These are phyloP conservation scores for Montipora sp. DNA, from an alignment of 64 coral and sea anemone genomes.

Conservation along the genomic window DNA sequence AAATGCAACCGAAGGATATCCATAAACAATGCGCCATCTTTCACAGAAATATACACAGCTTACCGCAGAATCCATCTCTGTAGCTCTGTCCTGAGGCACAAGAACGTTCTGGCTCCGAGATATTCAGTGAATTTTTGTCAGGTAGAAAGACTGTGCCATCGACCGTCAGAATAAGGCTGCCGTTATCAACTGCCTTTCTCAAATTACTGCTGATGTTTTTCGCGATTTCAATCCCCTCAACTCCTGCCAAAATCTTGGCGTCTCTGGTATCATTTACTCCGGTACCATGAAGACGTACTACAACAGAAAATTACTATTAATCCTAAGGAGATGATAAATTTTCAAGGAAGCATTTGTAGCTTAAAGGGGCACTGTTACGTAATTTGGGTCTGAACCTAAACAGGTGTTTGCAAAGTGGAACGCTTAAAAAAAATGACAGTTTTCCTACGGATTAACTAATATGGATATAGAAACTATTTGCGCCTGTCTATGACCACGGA, in stretches of 20 bases:
- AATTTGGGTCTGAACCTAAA: no score
- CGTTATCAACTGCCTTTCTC: conserved; percentile 28
- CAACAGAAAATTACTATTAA: background rate
- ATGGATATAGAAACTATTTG: no score
- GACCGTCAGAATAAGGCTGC: conserved; percentile 39
- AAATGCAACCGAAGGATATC: background rate
- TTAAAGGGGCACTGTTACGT: no score
- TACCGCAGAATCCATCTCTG: conserved; percentile 38
- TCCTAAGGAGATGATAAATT: background rate
- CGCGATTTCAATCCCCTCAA: background rate
- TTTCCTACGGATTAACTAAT: no score
- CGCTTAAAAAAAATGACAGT: no score
- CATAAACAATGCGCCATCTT: no score
- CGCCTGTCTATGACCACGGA: no score
- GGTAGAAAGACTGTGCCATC: conserved; percentile 4
- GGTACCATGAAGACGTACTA: background rate
- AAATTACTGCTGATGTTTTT: conserved; percentile 37
- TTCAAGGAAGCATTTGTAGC: background rate
- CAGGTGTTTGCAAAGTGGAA: background rate
- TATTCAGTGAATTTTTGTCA: conserved; percentile 16
- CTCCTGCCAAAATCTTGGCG: background rate
- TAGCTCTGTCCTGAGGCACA: conserved; percentile 25
- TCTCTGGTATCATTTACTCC: conserved; percentile 31
- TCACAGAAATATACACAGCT: background rate
- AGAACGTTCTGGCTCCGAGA: background rate